Conservation (phyloP, 2,113 vertebrate genomes). For the Hepsetus odoe region DNA sequence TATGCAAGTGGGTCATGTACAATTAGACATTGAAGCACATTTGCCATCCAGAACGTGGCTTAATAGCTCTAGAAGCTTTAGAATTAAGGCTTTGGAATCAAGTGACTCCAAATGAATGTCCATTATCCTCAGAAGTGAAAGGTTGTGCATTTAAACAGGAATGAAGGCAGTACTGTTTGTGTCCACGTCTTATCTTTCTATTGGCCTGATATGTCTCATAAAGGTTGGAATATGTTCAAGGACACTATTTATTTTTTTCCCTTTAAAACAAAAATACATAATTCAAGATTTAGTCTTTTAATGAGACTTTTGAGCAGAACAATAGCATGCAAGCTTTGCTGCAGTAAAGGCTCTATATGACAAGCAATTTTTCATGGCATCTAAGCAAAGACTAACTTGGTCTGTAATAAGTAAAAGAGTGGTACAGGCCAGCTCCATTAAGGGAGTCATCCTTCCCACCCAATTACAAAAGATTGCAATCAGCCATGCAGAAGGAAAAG, state of each 20-base stretch:
- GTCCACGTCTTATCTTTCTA: neutral
- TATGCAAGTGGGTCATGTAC: conserved; percentile 25
- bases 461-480: conserved; percentile 40
- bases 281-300: neutral
- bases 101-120: neutral
- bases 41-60: neutral
- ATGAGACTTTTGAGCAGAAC: conserved; percentile 14
- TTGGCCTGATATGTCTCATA: neutral
- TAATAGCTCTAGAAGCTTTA: conserved; percentile 18
- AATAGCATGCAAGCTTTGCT: neutral
- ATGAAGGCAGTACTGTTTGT: neutral
- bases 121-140: neutral
- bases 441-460: conserved; percentile 25
- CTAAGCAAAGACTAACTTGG: conserved; percentile 7
- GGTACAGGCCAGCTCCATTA: conserved; percentile 7
- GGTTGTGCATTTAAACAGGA: neutral
- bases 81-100: conserved; percentile 1
- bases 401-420: conserved; percentile 22
- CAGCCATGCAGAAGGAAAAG: conserved; percentile 24
- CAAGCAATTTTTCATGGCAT: neutral
- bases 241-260: neutral
- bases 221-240: neutral
- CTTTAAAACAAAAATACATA: neutral
- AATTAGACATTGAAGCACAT: conserved; percentile 9
- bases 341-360: conserved; percentile 15